These are phyloP conservation scores for Oenanthe oenanthe DNA, from an alignment of 2,113 vertebrate genomes.

Conservation along the genomic window DNA sequence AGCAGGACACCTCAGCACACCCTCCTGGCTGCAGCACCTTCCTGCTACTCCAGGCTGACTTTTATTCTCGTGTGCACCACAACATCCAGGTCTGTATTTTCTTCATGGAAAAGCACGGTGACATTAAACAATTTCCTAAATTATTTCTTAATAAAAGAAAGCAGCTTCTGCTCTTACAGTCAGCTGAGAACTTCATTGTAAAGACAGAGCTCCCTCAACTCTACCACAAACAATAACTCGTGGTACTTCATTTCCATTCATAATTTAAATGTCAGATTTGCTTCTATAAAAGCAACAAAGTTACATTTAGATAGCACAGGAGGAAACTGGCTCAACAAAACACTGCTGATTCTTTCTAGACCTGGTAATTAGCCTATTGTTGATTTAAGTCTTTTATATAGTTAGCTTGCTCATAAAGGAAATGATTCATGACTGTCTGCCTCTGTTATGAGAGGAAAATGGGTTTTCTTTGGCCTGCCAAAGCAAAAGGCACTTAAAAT, in stretches of 20 bases:
- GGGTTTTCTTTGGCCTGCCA: not conserved
- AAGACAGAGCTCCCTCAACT: not conserved
- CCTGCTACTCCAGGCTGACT: not conserved
- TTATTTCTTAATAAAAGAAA: not conserved
- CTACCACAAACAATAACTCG: not conserved
- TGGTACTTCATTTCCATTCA: not conserved
- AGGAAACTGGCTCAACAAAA: not conserved
- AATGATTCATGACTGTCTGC: constrained; percentile 9
- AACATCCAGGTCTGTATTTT: not conserved
- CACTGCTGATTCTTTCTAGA: not conserved
- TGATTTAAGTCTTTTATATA: constrained; percentile 11
- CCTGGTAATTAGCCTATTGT: not conserved
- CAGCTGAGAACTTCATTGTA: not conserved
- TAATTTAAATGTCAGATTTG: not conserved
- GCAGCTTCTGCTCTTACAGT: not conserved
- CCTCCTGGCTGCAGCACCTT: not conserved
- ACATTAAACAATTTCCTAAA: not conserved
- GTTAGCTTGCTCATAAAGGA: constrained; percentile 26
- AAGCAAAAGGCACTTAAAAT: constrained; percentile 18
- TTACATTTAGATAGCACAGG: not conserved
- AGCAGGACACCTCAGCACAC: not conserved
- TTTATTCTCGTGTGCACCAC: not conserved
- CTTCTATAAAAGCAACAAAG: not conserved
- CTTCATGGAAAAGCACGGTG: not conserved
- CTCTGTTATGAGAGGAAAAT: constrained; percentile 30